Percentiles rank a stretch among this genome's conserved stretches.
Evolutionary conservation across 2,888 invertebrate species (phyloP).

Genomic region (Trichopoda pennipes): DNA sequence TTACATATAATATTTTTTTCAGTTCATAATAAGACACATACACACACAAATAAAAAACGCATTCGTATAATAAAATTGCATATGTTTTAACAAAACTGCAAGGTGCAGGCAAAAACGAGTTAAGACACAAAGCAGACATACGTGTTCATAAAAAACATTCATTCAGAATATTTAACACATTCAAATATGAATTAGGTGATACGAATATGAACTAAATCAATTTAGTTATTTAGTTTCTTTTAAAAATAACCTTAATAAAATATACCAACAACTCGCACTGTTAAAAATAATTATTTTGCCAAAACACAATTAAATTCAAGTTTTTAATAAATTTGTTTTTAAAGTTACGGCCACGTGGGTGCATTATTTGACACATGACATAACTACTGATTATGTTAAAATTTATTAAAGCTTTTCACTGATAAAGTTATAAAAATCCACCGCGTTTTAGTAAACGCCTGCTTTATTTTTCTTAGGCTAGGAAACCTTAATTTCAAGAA

Average conservation of each 20-base stretch:
- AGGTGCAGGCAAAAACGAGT: conserved; percentile 32
- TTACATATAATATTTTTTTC: not conserved
- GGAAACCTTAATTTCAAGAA: no score
- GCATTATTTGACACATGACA: no score
- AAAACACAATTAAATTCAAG: no score
- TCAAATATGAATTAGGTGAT: no score
- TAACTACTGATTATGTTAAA: no score
- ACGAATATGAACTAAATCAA: not conserved
- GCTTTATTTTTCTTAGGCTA: no score
- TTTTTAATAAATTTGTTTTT: no score
- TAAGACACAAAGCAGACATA: conserved; percentile 9
- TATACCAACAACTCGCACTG: not conserved
- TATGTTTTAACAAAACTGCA: conserved; percentile 40
- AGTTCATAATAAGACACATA: not conserved
- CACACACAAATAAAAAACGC: conserved; percentile 3
- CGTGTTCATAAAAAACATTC: conserved; percentile 6
- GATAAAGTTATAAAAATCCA: no score
- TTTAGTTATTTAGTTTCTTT: conserved; percentile 9
- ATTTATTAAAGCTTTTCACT: no score
- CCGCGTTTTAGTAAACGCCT: no score
- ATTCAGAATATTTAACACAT: not conserved
- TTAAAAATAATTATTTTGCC: no score
- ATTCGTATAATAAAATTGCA: conserved; percentile 39
- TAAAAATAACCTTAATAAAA: not conserved
- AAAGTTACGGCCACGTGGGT: no score